These are phyloP conservation scores for Pelodiscus sinensis DNA, from an alignment of 2,113 vertebrate genomes.

Conservation along the genomic window DNA sequence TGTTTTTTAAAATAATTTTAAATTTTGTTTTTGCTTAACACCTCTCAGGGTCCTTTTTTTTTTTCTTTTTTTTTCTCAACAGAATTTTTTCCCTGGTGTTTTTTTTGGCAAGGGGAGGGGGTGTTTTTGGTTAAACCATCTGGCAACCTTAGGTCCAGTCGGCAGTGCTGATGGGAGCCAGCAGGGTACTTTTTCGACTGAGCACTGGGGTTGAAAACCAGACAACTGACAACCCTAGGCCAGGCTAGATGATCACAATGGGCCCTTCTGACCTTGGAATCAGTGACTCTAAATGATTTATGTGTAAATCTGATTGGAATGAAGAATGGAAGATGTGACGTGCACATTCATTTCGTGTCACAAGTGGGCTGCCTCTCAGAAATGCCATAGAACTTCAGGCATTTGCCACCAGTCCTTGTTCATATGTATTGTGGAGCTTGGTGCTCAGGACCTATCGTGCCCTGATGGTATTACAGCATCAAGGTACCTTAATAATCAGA, in stretches of 20 bases:
- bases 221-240: not conserved
- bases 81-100: too few relatives aligned
- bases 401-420: not conserved
- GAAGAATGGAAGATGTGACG: fast-evolving
- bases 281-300: not conserved
- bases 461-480: not conserved
- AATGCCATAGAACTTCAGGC: not conserved
- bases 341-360: not conserved
- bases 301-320: not conserved
- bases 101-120: too few relatives aligned
- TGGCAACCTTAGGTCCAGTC: too few relatives aligned
- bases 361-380: not conserved
- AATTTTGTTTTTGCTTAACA: too few relatives aligned
- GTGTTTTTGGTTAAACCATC: too few relatives aligned
- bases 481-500: not conserved
- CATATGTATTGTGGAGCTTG: not conserved
- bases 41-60: too few relatives aligned
- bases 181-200: too few relatives aligned
- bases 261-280: not conserved
- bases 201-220: too few relatives aligned
- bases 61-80: too few relatives aligned
- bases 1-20: too few relatives aligned
- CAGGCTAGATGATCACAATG: not conserved
- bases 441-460: not conserved
- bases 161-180: too few relatives aligned